Evolutionary conservation across 2,113 vertebrate genomes (phyloP).

Genomic region (Coracopsis vasa): DNA sequence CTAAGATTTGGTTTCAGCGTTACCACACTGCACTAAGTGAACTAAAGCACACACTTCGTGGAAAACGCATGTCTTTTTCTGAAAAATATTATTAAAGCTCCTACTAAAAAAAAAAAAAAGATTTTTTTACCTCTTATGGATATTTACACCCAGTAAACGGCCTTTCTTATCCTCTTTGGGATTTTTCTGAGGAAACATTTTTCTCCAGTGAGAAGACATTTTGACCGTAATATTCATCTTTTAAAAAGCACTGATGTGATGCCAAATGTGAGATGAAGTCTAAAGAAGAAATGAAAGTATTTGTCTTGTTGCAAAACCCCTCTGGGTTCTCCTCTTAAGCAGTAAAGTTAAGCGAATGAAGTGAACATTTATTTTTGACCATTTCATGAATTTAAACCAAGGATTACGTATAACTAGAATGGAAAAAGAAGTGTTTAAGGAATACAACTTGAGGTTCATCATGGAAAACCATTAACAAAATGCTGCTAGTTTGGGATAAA

Average conservation of each 20-base stretch:
- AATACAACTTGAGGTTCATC: background rate
- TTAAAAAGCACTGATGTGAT: background rate
- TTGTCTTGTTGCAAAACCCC: background rate
- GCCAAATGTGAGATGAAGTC: slow-evolving; percentile 26
- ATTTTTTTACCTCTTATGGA: background rate
- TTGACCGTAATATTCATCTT: background rate
- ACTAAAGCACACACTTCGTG: background rate
- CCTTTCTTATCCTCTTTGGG: background rate
- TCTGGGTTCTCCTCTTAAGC: background rate
- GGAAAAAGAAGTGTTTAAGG: background rate
- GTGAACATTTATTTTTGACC: background rate
- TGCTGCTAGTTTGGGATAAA: background rate
- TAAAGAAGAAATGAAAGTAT: background rate
- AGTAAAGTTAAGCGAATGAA: background rate
- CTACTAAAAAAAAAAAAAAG: background rate
- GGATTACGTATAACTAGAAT: background rate
- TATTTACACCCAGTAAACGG: background rate
- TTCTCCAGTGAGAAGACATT: slow-evolving; percentile 5
- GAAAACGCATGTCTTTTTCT: background rate
- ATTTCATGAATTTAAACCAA: background rate
- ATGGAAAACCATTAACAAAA: background rate
- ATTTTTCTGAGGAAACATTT: slow-evolving; percentile 28
- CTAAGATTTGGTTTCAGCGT: background rate
- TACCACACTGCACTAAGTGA: background rate
- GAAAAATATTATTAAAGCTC: background rate